These are phyloP conservation scores for Elaphurus davidianus DNA, from an alignment of 2,113 vertebrate genomes.

Conservation along the genomic window DNA sequence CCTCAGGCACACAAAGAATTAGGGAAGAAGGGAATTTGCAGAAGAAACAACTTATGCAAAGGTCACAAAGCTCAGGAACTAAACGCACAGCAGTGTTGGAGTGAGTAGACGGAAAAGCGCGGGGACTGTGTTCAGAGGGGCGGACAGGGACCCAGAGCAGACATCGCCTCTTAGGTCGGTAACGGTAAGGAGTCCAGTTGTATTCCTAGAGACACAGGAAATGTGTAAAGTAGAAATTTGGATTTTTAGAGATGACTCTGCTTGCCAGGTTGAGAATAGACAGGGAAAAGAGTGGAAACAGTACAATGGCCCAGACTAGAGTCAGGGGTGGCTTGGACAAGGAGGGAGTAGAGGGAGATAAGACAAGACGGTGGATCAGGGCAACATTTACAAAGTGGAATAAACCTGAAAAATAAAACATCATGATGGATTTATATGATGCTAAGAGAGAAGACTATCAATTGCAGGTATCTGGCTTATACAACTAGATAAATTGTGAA, in stretches of 20 bases:
- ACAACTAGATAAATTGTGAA: background rate
- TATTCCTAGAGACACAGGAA: background rate
- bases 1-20: background rate
- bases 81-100: background rate
- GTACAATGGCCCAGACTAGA: background rate
- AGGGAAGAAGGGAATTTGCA: background rate
- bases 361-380: background rate
- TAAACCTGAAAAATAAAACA: background rate
- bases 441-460: background rate
- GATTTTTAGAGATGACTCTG: background rate
- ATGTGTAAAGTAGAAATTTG: background rate
- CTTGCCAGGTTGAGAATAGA: background rate
- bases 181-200: background rate
- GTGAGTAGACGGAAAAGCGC: background rate
- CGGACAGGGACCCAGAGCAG: background rate
- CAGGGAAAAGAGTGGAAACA: background rate
- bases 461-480: background rate
- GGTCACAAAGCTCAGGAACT: background rate
- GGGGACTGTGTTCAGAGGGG: background rate
- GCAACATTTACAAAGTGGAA: background rate
- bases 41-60: background rate
- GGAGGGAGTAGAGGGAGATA: background rate
- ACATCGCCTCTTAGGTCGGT: fast-evolving
- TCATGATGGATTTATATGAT: background rate
- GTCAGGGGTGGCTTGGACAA: background rate